phyloP scores from a whole-genome alignment of 2,797 vertebrate species.

The Zalophus californianus region DNA sequence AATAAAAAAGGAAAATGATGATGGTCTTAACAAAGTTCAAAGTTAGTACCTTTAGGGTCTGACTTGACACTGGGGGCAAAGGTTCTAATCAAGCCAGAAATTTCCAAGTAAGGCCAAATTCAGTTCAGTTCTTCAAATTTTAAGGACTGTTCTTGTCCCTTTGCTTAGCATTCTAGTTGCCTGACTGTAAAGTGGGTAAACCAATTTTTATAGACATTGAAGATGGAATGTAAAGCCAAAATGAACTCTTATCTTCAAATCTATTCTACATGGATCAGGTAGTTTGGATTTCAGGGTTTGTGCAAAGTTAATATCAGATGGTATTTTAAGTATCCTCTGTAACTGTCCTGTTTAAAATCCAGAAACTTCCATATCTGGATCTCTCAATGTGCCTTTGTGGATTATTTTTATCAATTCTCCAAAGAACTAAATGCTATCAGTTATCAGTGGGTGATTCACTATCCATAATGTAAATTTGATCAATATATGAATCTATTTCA shows the following conservation, averaged over 20 bases:
- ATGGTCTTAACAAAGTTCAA: background rate
- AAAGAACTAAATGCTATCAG: background rate
- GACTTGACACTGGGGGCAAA: background rate
- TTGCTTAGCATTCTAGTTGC: background rate
- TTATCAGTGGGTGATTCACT: background rate
- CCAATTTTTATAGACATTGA: background rate
- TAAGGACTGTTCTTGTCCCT: background rate
- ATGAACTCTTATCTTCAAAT: background rate
- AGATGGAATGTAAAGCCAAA: background rate
- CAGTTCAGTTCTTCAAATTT: background rate
- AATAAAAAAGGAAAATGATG: background rate
- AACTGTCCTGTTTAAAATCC: background rate
- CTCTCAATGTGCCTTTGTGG: background rate
- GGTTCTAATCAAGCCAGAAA: background rate
- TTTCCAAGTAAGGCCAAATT: background rate
- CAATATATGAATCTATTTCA: background rate
- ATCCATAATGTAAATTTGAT: background rate
- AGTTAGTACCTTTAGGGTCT: background rate
- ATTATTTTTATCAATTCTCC: constrained; percentile 13
- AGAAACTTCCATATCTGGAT: background rate
- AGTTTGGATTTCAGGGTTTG: background rate
- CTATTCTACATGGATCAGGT: background rate
- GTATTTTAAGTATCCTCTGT: background rate
- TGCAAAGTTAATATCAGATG: background rate
- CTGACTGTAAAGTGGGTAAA: background rate